A percentile compares a stretch with the other conserved stretches of the same genome.
Evolutionary conservation across 2,888 invertebrate genomes (phyloP).

Genomic region (Pseudanteris insignis): DNA sequence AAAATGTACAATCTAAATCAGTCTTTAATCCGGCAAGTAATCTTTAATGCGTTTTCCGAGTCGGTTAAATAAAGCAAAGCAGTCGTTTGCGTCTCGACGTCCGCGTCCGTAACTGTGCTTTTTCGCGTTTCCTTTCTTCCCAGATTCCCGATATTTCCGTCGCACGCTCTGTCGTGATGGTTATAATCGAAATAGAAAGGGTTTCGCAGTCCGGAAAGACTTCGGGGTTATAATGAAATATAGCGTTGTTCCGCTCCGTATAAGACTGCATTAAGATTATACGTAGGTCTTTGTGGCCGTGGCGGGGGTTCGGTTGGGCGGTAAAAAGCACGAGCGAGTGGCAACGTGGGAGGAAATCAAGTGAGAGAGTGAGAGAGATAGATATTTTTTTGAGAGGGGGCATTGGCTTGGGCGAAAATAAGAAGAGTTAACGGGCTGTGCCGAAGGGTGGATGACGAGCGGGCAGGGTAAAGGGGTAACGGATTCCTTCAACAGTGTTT

Average conservation of each 20-base stretch:
- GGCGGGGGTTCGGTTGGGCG: conserved; percentile 38
- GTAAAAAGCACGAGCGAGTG: conserved; percentile 8
- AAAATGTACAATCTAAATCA: conserved; percentile 8
- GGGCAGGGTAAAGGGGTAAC: conserved; percentile 40
- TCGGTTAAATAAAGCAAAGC: conserved; percentile 12
- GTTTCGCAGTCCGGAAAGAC: conserved; percentile 62
- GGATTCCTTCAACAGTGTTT: conserved; percentile 65
- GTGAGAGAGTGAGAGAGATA: not conserved
- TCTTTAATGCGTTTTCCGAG: conserved; percentile 12
- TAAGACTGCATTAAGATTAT: conserved; percentile 67
- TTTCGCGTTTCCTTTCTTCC: conserved; percentile 19
- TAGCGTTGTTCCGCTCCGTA: conserved; percentile 65
- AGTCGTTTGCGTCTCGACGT: conserved; percentile 15
- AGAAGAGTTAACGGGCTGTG: conserved; percentile 38
- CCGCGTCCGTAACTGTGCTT: conserved; percentile 37
- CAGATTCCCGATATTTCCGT: conserved; percentile 54
- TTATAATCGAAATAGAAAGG: conserved; percentile 63
- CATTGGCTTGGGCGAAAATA: too few relatives aligned
- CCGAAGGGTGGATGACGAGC: conserved; percentile 29
- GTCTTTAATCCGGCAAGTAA: not conserved
- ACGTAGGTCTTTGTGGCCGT: conserved; percentile 56
- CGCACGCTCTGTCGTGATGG: conserved; percentile 47
- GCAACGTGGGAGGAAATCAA: not conserved
- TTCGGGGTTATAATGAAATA: conserved; percentile 67
- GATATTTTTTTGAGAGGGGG: too few relatives aligned